Base-by-base conservation (phyloP, 1,140 invertebrate species). In the Wasmannia auropunctata region DNA sequence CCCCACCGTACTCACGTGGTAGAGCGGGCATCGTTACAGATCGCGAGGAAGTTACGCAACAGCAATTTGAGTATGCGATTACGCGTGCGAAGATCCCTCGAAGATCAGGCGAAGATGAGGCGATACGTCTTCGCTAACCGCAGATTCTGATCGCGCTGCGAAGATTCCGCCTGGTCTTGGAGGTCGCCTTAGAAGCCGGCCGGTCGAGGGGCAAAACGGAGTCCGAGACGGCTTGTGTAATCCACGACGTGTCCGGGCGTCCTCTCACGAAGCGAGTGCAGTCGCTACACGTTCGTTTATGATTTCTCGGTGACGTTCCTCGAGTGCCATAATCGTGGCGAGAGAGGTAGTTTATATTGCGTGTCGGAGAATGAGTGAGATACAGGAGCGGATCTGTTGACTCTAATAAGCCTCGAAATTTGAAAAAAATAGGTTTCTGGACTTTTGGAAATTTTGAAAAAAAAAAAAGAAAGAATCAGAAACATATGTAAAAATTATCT, bases 271-370 rank as follows among this genome's bases (percentile, higher is more conserved):
- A 58, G 67, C 56, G 31, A 70, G 56, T 74, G 49, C 79, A 83
- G 60, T 88, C 58, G 63, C 51, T 63, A 85, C 87, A 87, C 85
- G 87, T 90, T 60, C 74, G 72, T 90, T 80, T 90, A 90, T 87
- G 88, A 90, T 90, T 87, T 88, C 88, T 89, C 85, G 51, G 79
- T 85, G 81, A 84, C 88, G 81, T 89, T 90, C 87, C 87, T 80
- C 79, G 65, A n/a, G 80, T 69, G 77, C 54, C 85, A 87, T 85
- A 85, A 85, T 74, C 74, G 74, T 54, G 34, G 46, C 75, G 37
- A 37, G 75, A 79, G 43, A 79, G 49, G 69, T 60, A 70, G 70
- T 76, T 46, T 63, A 54, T 49, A 69, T 67, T 54, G 25, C 22
- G 37, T 80, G 49, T 7, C 22, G 22, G 10, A 56, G 16, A 70